Conservation (phyloP, 2,113 vertebrate genomes). For the Phrynosoma blainvillii region DNA sequence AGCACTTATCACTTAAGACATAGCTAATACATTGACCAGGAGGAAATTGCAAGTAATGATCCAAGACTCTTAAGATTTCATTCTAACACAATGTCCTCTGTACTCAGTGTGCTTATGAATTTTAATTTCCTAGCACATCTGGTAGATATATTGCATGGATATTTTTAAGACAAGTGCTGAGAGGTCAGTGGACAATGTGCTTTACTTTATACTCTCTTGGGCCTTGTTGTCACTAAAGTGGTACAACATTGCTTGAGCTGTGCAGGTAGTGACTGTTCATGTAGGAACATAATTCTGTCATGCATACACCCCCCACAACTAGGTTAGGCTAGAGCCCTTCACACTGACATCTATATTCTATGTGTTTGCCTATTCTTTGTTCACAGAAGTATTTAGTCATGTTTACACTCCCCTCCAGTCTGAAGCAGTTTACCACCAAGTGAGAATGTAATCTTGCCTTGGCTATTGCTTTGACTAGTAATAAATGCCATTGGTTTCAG, state of each 20-base stretch:
- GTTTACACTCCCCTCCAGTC: background rate
- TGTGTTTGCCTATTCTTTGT: background rate
- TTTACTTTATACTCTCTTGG: background rate
- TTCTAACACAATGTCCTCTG: constrained; percentile 15
- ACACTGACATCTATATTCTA: background rate
- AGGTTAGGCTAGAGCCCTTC: background rate
- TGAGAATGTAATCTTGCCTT: background rate
- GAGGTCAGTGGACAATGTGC: background rate
- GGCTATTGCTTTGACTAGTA: background rate
- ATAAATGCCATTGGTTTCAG: background rate
- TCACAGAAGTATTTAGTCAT: background rate
- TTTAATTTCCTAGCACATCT: constrained; percentile 15
- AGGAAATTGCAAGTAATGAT: constrained; percentile 31
- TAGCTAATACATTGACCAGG: constrained; percentile 7
- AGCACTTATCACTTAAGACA: constrained; percentile 9
- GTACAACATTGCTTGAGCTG: background rate
- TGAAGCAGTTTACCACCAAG: background rate
- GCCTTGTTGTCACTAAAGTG: background rate
- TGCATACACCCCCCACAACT: too few species aligned
- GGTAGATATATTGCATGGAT: background rate
- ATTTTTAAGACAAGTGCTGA: constrained; percentile 7
- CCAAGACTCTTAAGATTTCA: constrained; percentile 18
- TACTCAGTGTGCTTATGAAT: constrained; percentile 13
- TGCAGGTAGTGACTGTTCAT: background rate
- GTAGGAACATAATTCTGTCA: background rate